These are phyloP conservation scores for Rhopalosiphum nymphaeae DNA, from an alignment of 2,888 invertebrate species.

Conservation along the genomic window DNA sequence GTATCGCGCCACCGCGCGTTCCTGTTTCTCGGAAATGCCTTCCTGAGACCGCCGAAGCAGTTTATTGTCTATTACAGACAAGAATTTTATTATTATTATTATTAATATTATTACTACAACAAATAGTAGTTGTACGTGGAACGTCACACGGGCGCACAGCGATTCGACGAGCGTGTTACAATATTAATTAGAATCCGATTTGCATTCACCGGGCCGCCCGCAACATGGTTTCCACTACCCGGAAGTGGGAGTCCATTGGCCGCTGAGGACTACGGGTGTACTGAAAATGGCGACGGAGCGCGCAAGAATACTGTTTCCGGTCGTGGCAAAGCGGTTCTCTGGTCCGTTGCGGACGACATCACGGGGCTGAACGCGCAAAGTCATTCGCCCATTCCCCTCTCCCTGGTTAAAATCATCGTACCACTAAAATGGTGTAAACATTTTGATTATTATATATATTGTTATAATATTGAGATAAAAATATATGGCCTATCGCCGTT, in stretches of 20 bases:
- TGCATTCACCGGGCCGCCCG: conserved; percentile 15
- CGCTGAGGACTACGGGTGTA: not conserved
- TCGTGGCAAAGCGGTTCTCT: conserved; percentile 30
- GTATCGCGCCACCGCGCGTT: not conserved
- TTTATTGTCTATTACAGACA: not conserved
- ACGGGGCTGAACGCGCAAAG: not conserved
- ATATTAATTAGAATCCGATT: conserved; percentile 51
- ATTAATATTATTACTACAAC: not conserved
- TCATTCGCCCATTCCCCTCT: not conserved
- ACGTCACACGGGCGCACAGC: not conserved
- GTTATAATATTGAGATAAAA: not conserved
- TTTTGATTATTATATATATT: not conserved
- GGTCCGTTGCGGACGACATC: conserved; percentile 36
- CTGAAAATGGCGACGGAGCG: conserved; percentile 29
- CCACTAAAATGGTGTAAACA: not conserved
- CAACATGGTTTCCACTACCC: conserved; percentile 43
- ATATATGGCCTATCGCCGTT: not conserved
- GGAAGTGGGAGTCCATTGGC: conserved; percentile 48
- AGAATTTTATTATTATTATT: not conserved
- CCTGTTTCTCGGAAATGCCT: not conserved
- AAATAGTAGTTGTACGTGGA: not conserved
- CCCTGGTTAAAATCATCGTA: not conserved
- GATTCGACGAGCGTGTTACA: not conserved
- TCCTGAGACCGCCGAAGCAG: not conserved
- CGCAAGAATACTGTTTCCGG: conserved; percentile 41